Evolutionary conservation across 2,113 vertebrate genomes (phyloP), one percentile per base, ranked within the genome.

Genomic region (Crocuta crocuta): DNA sequence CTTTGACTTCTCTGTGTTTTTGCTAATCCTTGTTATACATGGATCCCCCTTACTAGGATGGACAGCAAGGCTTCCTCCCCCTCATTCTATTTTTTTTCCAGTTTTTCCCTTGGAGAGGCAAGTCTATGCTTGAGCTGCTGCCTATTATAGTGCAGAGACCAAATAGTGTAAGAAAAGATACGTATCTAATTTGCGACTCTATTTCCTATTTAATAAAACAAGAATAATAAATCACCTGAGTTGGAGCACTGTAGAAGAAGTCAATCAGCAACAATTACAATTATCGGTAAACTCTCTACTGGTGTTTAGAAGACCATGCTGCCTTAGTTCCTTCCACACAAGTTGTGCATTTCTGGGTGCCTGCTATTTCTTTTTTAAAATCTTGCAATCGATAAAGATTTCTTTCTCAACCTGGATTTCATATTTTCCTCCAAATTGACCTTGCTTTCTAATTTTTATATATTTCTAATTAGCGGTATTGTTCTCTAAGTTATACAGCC

Each of bases 331-430:
- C 89, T 73, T 85, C 48, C 11, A 39, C 8, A 45, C 11, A 86
- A 80, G 31, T 50, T 31, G 26, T 71, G 17, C 21, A 26, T 90
- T 91, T 92, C 90, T 35, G 82, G 66, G 53, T 85, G 68, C 17
- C 5, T 50, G 15, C 15, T 48, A 7, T 79, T 95, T 76, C 50
- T 58, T 85, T 50, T 93, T 65, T 17, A 58, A 79, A 92, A 71
- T 74, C 24, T 50, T 63, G 10, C 9, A 35, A 53, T 83, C 28
- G 74, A 76, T 12, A 79, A 58, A 93, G 28, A 45, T 39, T 81
- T 93, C 65, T 83, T 82, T 96, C n/a, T 68, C 84, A 89, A 88
- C 80, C 33, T n/a, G 24, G 61, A 80, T 74, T 86, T 63, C 10
- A 24, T 74, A 39, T 65, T 81, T 71, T 24, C 6, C 19, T 43